A percentile compares a stretch with the other conserved stretches of the same genome.
Conservation (phyloP, 1,140 invertebrate species). For the Pseudomyrmex gracilis region DNA sequence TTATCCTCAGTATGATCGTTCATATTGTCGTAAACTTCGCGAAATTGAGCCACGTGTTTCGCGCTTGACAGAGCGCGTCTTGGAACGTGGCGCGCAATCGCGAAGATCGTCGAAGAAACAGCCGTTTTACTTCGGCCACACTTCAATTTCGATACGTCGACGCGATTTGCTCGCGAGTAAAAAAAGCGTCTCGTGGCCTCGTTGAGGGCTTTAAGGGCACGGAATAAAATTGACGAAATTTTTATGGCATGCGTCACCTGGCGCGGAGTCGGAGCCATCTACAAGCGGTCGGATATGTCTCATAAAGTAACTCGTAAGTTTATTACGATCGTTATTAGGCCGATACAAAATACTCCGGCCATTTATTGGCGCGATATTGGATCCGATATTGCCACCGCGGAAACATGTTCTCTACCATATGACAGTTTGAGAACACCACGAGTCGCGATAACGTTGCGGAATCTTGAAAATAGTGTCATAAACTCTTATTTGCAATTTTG, state of each 20-base stretch:
- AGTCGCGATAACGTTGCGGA: constrained; percentile 4
- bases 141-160: constrained; percentile 54
- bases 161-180: constrained; percentile 51
- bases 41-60: constrained; percentile 51
- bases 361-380: constrained; percentile 69
- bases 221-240: constrained; percentile 67
- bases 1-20: constrained; percentile 12
- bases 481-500: constrained; percentile 13
- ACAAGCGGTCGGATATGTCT: constrained; percentile 49
- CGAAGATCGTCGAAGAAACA: constrained; percentile 42
- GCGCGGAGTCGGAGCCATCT: constrained; percentile 62
- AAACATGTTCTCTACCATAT: constrained; percentile 60
- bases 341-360: constrained; percentile 67
- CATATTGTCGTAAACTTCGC: constrained; percentile 16
- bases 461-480: constrained; percentile 32
- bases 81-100: constrained; percentile 11
- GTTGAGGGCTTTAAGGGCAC: constrained; percentile 24
- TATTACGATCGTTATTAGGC: constrained; percentile 73
- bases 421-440: constrained; percentile 24
- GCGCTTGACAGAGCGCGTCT: constrained; percentile 29
- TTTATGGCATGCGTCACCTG: constrained; percentile 71
- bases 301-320: constrained; percentile 73
- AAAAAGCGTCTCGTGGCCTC: constrained; percentile 40
- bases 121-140: constrained; percentile 16
- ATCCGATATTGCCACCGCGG: constrained; percentile 61